Evolutionary conservation across 2,797 vertebrate species (phyloP), one percentile per base, ranked within the genome.

Genomic region (Orestias chungarensis): DNA sequence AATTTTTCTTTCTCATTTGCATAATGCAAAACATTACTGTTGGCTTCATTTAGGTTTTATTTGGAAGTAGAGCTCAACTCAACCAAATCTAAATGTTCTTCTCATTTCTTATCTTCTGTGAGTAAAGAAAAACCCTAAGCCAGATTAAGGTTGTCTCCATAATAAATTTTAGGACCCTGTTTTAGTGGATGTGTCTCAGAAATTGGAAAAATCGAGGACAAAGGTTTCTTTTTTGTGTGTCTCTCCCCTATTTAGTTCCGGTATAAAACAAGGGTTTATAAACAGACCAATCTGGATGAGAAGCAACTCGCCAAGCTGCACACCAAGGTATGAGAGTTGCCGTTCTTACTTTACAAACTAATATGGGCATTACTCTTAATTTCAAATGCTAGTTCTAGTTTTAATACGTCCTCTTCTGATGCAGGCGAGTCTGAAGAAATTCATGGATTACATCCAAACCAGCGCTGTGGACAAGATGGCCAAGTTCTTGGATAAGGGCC

Each of bases 181-280:
- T 87, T 38, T 80, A 70, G 66, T 85, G 83, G 71, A 88, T 88
- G 75, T 90, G 75, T 87, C 89, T 72, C 83, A 87, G 83, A 83
- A 77, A 72, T 82, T 70, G 66, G 71, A 76, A 86, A 87, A 89
- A 90, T 87, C 83, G 76, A 89, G 85, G 85, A 86, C 84, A 83
- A 75, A 85, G 52, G 65, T 46, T 68, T 87, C 49, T 61, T 66
- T 70, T 84, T 64, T 47, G 66, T 64, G n/a, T 70, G 29, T 76
- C 62, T 81, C 57, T 75, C 43, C 27, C 15, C 27, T 46, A 42
- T 76, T 80, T 86, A 97, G 97, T 98, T 98, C 82, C 96, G 97
- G 50, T 98, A 98, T 86, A 98, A 98, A 91, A 98, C 96, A 73
- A 92, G 96, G 76, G 97, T 97, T 71, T 98, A 98, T 93, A 98